phyloP scores from a whole-genome alignment of 2,888 invertebrate species.

The Megastigmus dorsalis region DNA sequence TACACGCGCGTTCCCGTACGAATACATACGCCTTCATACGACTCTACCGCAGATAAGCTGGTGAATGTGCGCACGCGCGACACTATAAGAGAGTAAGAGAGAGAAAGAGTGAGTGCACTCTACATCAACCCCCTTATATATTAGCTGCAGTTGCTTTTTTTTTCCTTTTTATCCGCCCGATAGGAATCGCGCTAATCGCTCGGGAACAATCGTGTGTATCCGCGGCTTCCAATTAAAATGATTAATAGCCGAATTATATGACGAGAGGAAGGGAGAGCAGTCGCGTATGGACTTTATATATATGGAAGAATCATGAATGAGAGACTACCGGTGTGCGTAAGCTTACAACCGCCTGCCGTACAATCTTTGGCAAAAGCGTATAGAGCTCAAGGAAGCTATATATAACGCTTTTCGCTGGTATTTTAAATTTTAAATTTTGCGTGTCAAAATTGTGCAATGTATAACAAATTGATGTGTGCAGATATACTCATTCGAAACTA shows the following conservation, averaged over 20 bases:
- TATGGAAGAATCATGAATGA: slow-evolving; percentile 46
- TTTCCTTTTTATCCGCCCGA: background rate
- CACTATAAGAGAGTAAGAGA: background rate
- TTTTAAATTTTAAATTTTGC: no score
- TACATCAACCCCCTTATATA: no score
- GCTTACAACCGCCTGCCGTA: background rate
- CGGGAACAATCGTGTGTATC: slow-evolving; percentile 46
- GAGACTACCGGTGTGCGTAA: slow-evolving; percentile 16
- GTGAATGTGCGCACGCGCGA: background rate
- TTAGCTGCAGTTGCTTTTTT: no score
- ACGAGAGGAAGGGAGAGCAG: background rate
- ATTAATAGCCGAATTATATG: slow-evolving; percentile 49
- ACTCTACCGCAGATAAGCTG: no score
- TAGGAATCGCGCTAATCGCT: slow-evolving; percentile 39
- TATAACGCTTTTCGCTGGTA: no score
- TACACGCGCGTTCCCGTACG: no score
- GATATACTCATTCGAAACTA: no score
- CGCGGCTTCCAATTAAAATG: slow-evolving; percentile 51
- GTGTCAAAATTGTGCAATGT: no score
- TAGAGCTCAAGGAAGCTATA: no score
- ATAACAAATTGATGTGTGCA: no score
- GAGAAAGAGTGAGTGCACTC: background rate
- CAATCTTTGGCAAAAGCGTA: slow-evolving; percentile 2
- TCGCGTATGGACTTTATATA: slow-evolving; percentile 5
- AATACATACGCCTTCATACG: no score